Evolutionary conservation across 2,797 vertebrate species (phyloP).

Genomic region (Cossypha polioptera): DNA sequence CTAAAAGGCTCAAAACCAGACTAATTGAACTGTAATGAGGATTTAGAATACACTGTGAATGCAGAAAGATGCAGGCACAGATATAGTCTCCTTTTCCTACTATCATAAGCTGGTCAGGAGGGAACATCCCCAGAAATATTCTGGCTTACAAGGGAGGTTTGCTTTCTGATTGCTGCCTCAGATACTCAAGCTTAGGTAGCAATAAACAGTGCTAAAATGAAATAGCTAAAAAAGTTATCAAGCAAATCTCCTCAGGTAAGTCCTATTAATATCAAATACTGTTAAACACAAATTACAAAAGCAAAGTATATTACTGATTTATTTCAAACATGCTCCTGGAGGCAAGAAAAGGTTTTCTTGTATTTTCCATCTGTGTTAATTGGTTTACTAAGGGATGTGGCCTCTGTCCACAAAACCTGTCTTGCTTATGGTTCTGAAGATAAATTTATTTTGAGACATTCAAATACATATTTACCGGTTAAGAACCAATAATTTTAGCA

Average conservation of each 20-base stretch:
- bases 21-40: constrained; percentile 92
- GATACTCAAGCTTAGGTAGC: neutral
- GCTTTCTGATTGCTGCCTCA: neutral
- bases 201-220: neutral
- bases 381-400: neutral
- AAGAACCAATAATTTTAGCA: neutral
- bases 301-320: neutral
- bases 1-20: constrained; percentile 78
- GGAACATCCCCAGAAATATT: neutral
- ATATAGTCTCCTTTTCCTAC: constrained; percentile 38
- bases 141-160: neutral
- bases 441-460: neutral
- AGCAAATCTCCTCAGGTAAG: neutral
- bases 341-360: neutral
- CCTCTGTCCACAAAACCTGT: neutral
- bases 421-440: neutral
- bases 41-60: constrained; percentile 76
- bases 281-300: neutral
- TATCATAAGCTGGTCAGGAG: constrained; percentile 21
- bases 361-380: neutral
- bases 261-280: neutral
- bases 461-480: neutral
- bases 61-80: constrained; percentile 69
- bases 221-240: neutral
- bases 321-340: neutral